phyloP scores from a whole-genome alignment of 2,797 vertebrate species.

The Sternarchorhynchus goeldii region DNA sequence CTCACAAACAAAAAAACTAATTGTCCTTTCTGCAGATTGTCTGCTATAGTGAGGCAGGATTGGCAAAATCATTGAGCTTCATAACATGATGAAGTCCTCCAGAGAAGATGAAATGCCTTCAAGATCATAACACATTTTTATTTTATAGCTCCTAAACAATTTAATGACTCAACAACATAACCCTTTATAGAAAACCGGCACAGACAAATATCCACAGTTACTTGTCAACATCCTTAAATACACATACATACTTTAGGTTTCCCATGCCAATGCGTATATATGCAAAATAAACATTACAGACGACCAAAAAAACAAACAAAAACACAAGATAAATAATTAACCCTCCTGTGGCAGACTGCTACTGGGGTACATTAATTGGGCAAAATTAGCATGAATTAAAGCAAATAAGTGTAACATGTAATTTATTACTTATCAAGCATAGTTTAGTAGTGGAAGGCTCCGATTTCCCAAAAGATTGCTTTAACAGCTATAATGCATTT shows the following conservation, averaged over 20 bases:
- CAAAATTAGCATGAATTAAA: constrained; percentile 99
- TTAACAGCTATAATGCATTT: constrained; percentile 99
- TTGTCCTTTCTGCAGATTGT: too few species aligned
- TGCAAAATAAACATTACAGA: constrained; percentile 52
- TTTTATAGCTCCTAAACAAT: too few species aligned
- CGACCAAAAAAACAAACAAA: constrained; percentile 83
- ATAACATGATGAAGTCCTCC: too few species aligned
- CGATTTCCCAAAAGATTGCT: constrained; percentile 99
- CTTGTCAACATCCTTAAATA: constrained; percentile 34
- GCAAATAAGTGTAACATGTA: constrained; percentile 99
- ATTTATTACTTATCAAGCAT: constrained; percentile 99
- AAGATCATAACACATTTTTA: too few species aligned
- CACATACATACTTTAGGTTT: constrained; percentile 33
- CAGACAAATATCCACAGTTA: constrained; percentile 5
- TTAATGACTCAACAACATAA: too few species aligned
- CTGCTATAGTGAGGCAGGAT: too few species aligned
- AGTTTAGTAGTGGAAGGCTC: constrained; percentile 95
- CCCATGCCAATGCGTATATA: constrained; percentile 52
- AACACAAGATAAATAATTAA: constrained; percentile 98
- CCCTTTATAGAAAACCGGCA: too few species aligned
- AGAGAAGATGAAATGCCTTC: too few species aligned
- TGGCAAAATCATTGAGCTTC: too few species aligned
- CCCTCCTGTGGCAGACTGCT: constrained; percentile 97
- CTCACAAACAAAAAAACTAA: background rate
- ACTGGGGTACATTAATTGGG: constrained; percentile 99